A percentile compares a stretch with the other conserved stretches of the same genome.
These are phyloP conservation scores for Babylonia areolata DNA, from an alignment of 1,140 invertebrate species.

Conservation along the genomic window DNA sequence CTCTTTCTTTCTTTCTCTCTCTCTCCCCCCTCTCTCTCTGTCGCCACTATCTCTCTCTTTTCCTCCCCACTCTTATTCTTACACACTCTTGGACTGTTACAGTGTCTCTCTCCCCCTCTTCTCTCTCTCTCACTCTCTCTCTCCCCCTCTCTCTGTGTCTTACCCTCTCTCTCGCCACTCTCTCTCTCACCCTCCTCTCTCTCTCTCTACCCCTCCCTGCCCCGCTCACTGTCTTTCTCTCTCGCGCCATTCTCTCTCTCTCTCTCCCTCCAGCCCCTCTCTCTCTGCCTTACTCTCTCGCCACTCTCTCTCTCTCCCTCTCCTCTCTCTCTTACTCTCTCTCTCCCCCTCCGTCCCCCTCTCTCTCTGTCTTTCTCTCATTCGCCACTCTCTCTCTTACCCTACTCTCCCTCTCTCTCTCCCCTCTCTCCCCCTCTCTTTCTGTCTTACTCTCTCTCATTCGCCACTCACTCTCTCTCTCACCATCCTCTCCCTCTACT, in stretches of 20 bases:
- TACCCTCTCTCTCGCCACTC: too few relatives aligned
- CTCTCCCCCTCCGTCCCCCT: neutral
- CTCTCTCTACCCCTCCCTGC: neutral
- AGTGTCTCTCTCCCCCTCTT: neutral
- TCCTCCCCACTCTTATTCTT: too few relatives aligned
- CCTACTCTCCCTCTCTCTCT: neutral
- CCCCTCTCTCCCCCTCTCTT: neutral
- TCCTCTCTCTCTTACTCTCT: neutral
- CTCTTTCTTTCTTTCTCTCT: neutral
- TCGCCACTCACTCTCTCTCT: neutral
- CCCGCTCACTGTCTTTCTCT: neutral
- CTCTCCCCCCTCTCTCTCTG: neutral
- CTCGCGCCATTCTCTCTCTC: too few relatives aligned
- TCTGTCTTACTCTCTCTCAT: neutral
- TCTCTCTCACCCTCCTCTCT: conserved; percentile 17
- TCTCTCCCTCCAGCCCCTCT: too few relatives aligned
- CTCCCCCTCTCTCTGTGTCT: too few relatives aligned
- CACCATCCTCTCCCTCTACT: neutral
- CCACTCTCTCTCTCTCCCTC: neutral
- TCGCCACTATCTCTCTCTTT: too few relatives aligned
- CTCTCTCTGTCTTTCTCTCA: neutral
- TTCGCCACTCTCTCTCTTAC: neutral
- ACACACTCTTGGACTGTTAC: too few relatives aligned
- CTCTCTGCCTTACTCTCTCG: neutral
- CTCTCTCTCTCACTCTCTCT: neutral